Percentiles rank a stretch among this genome's conserved stretches.
Conservation (phyloP, 2,888 invertebrate species). For the Epirrhoe tristata region DNA sequence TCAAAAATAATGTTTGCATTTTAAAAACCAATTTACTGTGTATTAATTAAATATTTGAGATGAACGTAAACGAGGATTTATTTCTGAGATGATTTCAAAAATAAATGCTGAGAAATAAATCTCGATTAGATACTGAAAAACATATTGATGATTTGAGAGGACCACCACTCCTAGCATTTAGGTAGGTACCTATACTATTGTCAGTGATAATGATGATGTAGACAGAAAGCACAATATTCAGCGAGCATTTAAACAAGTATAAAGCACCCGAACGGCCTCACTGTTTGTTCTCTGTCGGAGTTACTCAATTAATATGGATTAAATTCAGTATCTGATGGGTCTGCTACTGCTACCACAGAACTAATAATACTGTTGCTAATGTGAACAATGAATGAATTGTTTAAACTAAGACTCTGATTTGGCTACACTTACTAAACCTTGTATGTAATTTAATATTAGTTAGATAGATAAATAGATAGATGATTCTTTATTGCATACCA, state of each 20-base stretch:
- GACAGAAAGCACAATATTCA: neutral
- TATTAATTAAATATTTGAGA: too few species aligned
- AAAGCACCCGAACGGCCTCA: conserved; percentile 10
- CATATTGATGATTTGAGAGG: neutral
- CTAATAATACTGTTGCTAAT: neutral
- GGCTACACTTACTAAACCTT: neutral
- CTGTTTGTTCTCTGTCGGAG: conserved; percentile 13
- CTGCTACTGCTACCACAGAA: neutral
- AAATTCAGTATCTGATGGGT: conserved; percentile 10
- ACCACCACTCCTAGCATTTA: neutral
- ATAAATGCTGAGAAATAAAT: too few species aligned
- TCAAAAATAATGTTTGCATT: too few species aligned
- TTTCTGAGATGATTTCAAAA: too few species aligned
- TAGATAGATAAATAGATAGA: too few species aligned
- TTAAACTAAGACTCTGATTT: neutral
- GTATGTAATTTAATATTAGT: neutral
- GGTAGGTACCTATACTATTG: too few species aligned
- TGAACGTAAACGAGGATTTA: too few species aligned
- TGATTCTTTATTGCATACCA: too few species aligned
- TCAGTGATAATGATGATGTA: neutral
- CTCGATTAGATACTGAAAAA: too few species aligned
- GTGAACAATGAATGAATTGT: conserved; percentile 7
- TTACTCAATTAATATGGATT: conserved; percentile 19
- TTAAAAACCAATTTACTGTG: too few species aligned
- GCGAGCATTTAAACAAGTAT: neutral